phyloP scores from a whole-genome alignment of 2,113 vertebrate genomes.

The Edolisoma coerulescens region DNA sequence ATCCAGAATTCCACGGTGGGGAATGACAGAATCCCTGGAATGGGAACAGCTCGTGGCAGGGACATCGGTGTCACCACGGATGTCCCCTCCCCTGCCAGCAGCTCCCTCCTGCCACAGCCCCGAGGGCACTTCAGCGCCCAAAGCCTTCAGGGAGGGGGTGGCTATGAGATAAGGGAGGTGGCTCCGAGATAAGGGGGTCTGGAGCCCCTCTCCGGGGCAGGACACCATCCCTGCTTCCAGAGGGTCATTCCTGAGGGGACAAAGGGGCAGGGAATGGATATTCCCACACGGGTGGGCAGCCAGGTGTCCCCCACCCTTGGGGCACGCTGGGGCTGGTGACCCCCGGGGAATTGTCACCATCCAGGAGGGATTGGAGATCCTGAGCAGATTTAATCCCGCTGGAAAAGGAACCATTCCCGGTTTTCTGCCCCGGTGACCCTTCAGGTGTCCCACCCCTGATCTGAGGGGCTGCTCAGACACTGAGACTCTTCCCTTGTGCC shows the following conservation, averaged over 20 bases:
- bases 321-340: not conserved
- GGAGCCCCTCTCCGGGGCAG: not conserved
- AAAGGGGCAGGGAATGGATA: not conserved
- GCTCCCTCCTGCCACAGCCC: not conserved
- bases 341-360: fast-evolving
- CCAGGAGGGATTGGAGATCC: not conserved
- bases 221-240: not conserved
- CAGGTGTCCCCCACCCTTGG: not conserved
- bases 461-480: not conserved
- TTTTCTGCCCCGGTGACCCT: not conserved
- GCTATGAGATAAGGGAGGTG: too few relatives aligned
- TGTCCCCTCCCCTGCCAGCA: too few relatives aligned
- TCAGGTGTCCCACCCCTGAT: not conserved
- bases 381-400: not conserved
- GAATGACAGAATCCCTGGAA: not conserved
- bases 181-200: not conserved
- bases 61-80: not conserved
- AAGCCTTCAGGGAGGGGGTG: not conserved
- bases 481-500: not conserved
- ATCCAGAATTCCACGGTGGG: not conserved
- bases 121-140: too few relatives aligned
- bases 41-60: not conserved
- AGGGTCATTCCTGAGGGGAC: not conserved
- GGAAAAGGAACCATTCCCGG: fast-evolving
- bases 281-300: not conserved